Base-by-base conservation (phyloP, 2,888 invertebrate genomes). In the Pollenia amentaria region DNA sequence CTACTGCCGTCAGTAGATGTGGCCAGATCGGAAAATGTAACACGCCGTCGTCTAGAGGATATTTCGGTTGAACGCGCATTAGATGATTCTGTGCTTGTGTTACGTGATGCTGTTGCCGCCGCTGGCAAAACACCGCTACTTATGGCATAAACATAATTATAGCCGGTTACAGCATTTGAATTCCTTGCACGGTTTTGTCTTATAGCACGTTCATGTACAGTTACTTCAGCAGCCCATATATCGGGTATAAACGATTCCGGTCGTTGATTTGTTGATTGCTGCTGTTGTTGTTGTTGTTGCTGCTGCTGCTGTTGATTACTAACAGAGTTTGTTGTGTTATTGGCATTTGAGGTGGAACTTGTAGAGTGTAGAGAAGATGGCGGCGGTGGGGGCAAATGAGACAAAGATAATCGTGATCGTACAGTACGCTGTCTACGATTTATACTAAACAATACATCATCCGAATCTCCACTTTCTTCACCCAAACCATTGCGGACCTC, bases 161-260 rank as follows among this genome's bases (percentile, higher is more conserved):
- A 93, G 0, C 92, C 93, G 42, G 92, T 92, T 3, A 91, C 91
- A 0, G 91, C 90, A 81, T 88, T 90, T 0, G 92, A 89, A 72
- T 89, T 91, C 0, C 92, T 90, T 2, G 91, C 91, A 0, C 91
- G 91, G 76, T 90, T 91, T 80, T 92, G 93, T 1, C 93, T 89
- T 51, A 91, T 91, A 3, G 92, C 91, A 4, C 93, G 91, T 88
- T 93, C 93, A 69, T 92, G 92, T 9, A 93, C 91, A 0, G 93
- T 93, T 1, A 93, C 92, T 89, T 93, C 93, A 4, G 93, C 93
- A 1, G 93, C 93, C 93, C 93, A 93, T 72, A 93, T 93, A 87
- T 93, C 93, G 0, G 93, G 93, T 76, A 93, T 91, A 55, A 92
- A 92, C 38, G 90, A 88, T 64, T 92, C 91, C 0, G 88, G 69